Percentiles rank a stretch among this genome's conserved stretches.
Conservation (phyloP, 2,888 invertebrate species). For the Alloplasta piceator region DNA sequence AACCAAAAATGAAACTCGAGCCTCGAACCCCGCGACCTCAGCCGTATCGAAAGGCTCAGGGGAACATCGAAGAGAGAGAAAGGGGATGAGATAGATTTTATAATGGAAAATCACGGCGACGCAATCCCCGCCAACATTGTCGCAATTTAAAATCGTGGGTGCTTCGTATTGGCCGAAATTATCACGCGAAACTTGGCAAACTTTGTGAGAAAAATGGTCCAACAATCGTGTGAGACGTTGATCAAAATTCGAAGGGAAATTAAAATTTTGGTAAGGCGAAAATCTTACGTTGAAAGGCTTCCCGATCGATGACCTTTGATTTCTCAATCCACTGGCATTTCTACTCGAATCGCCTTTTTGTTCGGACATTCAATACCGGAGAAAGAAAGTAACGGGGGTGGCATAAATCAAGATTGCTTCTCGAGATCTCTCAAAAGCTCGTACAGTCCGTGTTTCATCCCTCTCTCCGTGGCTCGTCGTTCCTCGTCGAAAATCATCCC, state of each 20-base stretch:
- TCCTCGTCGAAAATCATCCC: neutral
- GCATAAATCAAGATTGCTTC: conserved; percentile 37
- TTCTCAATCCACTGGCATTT: neutral
- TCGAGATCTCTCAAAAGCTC: conserved; percentile 29
- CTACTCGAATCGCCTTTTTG: conserved; percentile 16
- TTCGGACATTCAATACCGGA: conserved; percentile 6
- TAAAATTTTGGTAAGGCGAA: too few relatives aligned
- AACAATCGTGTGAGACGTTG: too few relatives aligned
- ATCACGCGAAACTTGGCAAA: too few relatives aligned
- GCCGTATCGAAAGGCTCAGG: conserved; percentile 56
- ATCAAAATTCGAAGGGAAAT: too few relatives aligned
- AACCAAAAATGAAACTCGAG: conserved; percentile 3
- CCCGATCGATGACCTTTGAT: too few relatives aligned
- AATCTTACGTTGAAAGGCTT: too few relatives aligned
- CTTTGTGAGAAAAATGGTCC: too few relatives aligned
- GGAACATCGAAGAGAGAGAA: conserved; percentile 1
- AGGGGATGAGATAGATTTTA: neutral
- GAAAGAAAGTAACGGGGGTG: conserved; percentile 13
- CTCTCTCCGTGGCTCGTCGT: conserved; percentile 4
- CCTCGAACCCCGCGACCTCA: conserved; percentile 50
- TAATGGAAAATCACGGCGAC: conserved; percentile 28
- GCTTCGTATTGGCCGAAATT: too few relatives aligned
- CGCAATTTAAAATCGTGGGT: conserved; percentile 11
- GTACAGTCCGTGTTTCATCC: conserved; percentile 1
- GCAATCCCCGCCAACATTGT: conserved; percentile 10